phyloP scores from a whole-genome alignment of 2,797 vertebrate species.

The Ambastaia sidthimunki region DNA sequence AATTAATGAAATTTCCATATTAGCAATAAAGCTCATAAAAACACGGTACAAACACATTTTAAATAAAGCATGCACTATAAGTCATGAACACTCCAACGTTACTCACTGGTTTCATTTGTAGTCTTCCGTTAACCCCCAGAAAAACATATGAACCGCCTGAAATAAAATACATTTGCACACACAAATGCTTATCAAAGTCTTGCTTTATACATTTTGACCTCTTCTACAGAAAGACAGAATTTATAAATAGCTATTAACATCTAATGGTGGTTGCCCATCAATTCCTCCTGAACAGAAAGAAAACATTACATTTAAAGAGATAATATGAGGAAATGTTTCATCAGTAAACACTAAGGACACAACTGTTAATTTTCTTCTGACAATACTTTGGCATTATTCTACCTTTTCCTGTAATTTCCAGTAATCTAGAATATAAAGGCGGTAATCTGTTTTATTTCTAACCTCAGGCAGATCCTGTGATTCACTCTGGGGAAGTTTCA shows the following conservation, averaged over 20 bases:
- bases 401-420: constrained; percentile 38
- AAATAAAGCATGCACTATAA: neutral
- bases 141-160: neutral
- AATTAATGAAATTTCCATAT: neutral
- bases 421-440: constrained; percentile 42
- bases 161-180: neutral
- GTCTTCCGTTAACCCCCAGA: neutral
- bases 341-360: neutral
- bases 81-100: neutral
- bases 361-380: constrained; percentile 3
- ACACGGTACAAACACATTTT: neutral
- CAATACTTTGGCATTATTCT: constrained; percentile 28
- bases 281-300: neutral
- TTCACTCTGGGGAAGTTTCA: constrained; percentile 31
- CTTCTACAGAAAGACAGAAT: neutral
- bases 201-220: too few species aligned
- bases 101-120: neutral
- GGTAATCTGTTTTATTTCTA: constrained; percentile 27
- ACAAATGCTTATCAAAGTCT: neutral
- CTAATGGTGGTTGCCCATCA: neutral
- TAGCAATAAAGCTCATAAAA: neutral
- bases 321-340: neutral
- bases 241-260: neutral
- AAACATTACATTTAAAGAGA: neutral
- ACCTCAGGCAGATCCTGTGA: constrained; percentile 37